A percentile compares a stretch with the other conserved stretches of the same genome.
phyloP scores from a whole-genome alignment of 2,888 invertebrate species.

The Calliphora vomitoria region DNA sequence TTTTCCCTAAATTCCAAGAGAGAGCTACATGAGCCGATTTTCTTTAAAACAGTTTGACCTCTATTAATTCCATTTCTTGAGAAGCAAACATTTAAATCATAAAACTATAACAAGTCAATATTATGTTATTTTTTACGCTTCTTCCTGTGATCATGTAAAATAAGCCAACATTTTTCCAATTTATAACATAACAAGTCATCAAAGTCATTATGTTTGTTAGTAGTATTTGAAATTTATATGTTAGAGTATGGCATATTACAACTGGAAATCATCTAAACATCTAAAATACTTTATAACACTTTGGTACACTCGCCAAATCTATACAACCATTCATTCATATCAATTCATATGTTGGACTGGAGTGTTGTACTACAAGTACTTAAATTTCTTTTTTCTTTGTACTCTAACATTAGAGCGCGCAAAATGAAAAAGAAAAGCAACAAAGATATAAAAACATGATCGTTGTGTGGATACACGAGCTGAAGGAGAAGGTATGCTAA shows the following conservation, averaged over 20 bases:
- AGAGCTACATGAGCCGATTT: too few relatives aligned
- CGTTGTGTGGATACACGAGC: slow-evolving; percentile 38
- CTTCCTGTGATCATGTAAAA: not conserved
- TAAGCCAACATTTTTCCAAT: not conserved
- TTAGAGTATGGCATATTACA: slow-evolving; percentile 24
- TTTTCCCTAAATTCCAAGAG: too few relatives aligned
- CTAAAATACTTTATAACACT: slow-evolving; percentile 65
- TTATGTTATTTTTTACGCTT: not conserved
- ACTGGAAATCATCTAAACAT: slow-evolving; percentile 58
- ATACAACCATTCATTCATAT: slow-evolving; percentile 53
- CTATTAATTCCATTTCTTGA: too few relatives aligned
- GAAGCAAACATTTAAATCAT: too few relatives aligned
- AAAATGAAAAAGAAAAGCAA: slow-evolving; percentile 15
- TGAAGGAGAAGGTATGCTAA: slow-evolving; percentile 36
- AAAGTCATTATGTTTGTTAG: slow-evolving; percentile 36
- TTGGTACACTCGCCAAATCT: slow-evolving; percentile 43
- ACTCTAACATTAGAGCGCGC: slow-evolving; percentile 17
- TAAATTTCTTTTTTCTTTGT: slow-evolving; percentile 62
- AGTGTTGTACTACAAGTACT: slow-evolving; percentile 56
- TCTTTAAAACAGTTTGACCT: too few relatives aligned
- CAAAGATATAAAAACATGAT: slow-evolving; percentile 47
- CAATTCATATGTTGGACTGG: slow-evolving; percentile 48
- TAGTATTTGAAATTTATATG: slow-evolving; percentile 35
- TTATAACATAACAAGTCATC: slow-evolving; percentile 59
- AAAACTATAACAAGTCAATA: too few relatives aligned